Base-by-base conservation (phyloP, 2,888 invertebrate species). In the Lysandra coridon region DNA sequence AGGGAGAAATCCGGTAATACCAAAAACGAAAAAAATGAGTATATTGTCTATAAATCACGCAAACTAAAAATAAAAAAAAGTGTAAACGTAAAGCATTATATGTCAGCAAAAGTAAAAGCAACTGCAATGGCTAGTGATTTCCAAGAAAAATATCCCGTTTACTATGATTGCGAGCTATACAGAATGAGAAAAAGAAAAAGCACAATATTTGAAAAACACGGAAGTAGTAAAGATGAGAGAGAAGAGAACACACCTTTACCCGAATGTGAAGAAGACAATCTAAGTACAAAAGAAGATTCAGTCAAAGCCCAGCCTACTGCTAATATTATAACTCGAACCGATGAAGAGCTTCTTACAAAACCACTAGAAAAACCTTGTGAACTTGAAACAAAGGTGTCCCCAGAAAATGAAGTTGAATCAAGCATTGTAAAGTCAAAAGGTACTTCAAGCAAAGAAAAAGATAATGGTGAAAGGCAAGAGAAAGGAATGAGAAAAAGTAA, bases 101-200 rank as follows among this genome's bases (percentile, higher is more conserved):
- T 84, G 80, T 90, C 92, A 60, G 91, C 87, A 2, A 92, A 89
- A 84, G 93, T 94, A 53, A 75, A 85, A 33, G 89, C 88, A 17
- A 87, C 82, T 81, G 81, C 83, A 40, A 88, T 94, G 88, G 81
- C 91, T 5, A 33, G 73, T 49, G 84, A 87, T 1, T 85, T 88
- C 84, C 84, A 86, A 77, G 87, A 90, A 30, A 90, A 90, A 79
- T 93, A 94, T 85, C 92, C 93, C 37, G 90, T 93, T 33, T 89
- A 88, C 85, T 86, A 88, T 83, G 85, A 93, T 80, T 93, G 94
- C 83, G 89, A 90, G 81, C 84, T 94, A 60, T 91, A 88, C 79
- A 84, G 88, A 37, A 78, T 81, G 30, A 86, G 91, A 79, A 86
- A 83, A 77, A 86, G 84, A 81, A 83, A 60, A 30, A 44, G 23